Evolutionary conservation across 2,888 invertebrate species (phyloP).

Genomic region (Neoascia interrupta): DNA sequence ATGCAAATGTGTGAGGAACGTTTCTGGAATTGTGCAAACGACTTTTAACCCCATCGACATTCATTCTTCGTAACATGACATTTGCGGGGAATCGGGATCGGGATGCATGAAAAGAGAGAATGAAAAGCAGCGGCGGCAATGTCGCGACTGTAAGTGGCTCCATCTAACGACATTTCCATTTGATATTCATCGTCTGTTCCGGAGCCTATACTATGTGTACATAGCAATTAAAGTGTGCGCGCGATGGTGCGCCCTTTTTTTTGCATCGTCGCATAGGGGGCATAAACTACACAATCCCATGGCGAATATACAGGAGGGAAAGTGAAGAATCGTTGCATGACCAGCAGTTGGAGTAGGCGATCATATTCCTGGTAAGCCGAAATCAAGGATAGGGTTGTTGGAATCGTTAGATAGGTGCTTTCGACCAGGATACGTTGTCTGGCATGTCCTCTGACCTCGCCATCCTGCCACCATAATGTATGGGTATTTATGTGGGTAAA

Average conservation of each 20-base stretch:
- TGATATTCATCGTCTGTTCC: conserved; percentile 50
- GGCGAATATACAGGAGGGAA: background rate
- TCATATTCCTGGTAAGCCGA: conserved; percentile 54
- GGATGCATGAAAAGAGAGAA: background rate
- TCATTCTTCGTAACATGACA: conserved; percentile 42
- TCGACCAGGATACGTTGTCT: conserved; percentile 41
- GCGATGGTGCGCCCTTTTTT: conserved; percentile 7
- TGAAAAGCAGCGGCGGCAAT: conserved; percentile 6
- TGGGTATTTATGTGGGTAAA: conserved; percentile 68
- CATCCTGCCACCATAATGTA: conserved; percentile 63
- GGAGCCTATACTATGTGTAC: conserved; percentile 39
- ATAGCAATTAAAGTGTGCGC: conserved; percentile 54
- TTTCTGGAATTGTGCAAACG: conserved; percentile 49
- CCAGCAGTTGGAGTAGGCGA: conserved; percentile 40
- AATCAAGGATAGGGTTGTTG: conserved; percentile 37
- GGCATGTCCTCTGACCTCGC: conserved; percentile 56
- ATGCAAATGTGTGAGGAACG: conserved; percentile 24
- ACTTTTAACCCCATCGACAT: conserved; percentile 51
- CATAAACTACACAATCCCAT: background rate
- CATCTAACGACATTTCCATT: conserved; percentile 59
- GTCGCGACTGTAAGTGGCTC: conserved; percentile 44
- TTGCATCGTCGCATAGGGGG: background rate
- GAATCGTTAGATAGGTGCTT: conserved; percentile 42
- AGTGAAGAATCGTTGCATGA: conserved; percentile 25
- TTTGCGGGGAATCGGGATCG: background rate